Conservation (phyloP, 2,888 invertebrate species). For the Morpho achilles region DNA sequence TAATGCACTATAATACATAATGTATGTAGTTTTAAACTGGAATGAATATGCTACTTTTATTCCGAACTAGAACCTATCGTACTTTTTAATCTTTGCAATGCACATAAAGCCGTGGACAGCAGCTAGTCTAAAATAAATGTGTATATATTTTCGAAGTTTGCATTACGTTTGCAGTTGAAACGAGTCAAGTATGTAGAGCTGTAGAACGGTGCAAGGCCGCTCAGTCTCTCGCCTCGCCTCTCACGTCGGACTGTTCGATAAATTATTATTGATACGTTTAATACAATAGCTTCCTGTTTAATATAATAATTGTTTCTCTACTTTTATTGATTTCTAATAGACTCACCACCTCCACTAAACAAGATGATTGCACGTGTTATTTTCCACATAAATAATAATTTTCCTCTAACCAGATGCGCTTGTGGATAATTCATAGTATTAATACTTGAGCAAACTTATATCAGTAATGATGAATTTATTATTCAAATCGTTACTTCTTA, state of each 20-base stretch:
- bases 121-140: background rate
- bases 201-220: slow-evolving; percentile 22
- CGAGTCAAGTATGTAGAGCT: slow-evolving; percentile 21
- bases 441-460: too few relatives aligned
- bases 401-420: too few relatives aligned
- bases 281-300: slow-evolving; percentile 16
- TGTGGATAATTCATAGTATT: too few relatives aligned
- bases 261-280: slow-evolving; percentile 11
- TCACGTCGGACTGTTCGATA: slow-evolving; percentile 16
- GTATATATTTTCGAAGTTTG: slow-evolving; percentile 14
- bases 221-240: slow-evolving; percentile 18
- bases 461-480: too few relatives aligned
- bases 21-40: too few relatives aligned
- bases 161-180: slow-evolving; percentile 13
- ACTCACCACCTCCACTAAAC: background rate
- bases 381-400: background rate
- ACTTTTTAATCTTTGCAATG: too few relatives aligned
- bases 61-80: too few relatives aligned
- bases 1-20: too few relatives aligned
- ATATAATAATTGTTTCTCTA: slow-evolving; percentile 1
- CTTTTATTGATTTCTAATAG: background rate
- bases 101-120: too few relatives aligned
- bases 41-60: too few relatives aligned
- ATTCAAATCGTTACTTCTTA: too few relatives aligned
- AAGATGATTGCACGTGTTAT: background rate